Conservation (phyloP, 2,113 vertebrate species). For the Prunella fulvescens region DNA sequence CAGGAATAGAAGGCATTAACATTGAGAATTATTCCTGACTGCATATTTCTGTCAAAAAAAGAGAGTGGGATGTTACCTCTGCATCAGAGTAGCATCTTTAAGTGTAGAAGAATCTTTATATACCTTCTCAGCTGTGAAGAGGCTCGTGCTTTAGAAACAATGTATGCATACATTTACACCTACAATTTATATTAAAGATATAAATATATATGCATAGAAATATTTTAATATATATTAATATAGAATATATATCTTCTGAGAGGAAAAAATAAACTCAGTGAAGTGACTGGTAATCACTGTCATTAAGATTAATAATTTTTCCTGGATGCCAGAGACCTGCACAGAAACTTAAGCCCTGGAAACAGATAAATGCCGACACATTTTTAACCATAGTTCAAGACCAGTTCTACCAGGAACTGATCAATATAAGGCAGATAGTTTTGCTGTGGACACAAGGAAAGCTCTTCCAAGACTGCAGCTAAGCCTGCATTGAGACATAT, state of each 20-base stretch:
- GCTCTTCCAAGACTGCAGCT: neutral
- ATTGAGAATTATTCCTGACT: neutral
- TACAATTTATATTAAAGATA: neutral
- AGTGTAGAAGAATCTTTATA: neutral
- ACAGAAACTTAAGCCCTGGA: neutral
- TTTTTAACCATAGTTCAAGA: neutral
- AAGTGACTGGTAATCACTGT: neutral
- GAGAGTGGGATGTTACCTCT: neutral
- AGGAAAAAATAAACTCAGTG: neutral
- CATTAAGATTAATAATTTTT: neutral
- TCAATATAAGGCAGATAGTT: neutral
- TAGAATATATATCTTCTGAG: neutral
- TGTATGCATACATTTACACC: neutral
- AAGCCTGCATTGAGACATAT: neutral
- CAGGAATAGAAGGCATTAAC: neutral
- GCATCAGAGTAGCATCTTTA: neutral
- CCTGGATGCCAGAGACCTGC: neutral
- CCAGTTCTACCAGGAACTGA: neutral
- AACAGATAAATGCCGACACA: neutral
- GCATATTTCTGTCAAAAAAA: neutral
- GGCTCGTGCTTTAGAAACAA: neutral
- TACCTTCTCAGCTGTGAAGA: neutral
- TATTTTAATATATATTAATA: neutral
- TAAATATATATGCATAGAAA: neutral
- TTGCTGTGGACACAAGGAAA: neutral